These are phyloP conservation scores for Myioborus melanocephalus DNA, from an alignment of 2,797 vertebrate species.

Conservation along the genomic window DNA sequence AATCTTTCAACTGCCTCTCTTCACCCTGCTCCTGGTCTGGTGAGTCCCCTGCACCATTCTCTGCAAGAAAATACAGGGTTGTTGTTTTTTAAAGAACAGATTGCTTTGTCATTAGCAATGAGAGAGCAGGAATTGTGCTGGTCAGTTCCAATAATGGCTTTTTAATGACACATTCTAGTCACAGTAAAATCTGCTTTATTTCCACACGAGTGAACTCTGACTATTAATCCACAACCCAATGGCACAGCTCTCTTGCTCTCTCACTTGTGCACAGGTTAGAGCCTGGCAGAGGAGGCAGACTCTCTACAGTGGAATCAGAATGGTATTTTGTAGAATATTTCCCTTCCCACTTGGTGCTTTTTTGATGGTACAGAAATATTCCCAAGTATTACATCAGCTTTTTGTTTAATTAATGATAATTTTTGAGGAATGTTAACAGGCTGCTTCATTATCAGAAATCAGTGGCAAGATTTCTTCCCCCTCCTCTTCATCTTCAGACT, in stretches of 20 bases:
- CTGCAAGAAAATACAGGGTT: neutral
- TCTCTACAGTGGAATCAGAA: neutral
- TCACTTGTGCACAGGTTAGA: neutral
- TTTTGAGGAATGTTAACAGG: conserved; percentile 27
- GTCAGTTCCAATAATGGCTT: conserved; percentile 52
- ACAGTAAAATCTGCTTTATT: conserved; percentile 48
- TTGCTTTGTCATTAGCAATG: conserved; percentile 65
- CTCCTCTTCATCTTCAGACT: conserved; percentile 31
- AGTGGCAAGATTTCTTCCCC: neutral
- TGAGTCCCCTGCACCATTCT: conserved; percentile 10
- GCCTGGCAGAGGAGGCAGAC: neutral
- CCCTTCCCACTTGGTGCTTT: neutral
- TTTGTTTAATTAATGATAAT: conserved; percentile 43
- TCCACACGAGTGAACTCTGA: conserved; percentile 51
- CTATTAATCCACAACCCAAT: conserved; percentile 31
- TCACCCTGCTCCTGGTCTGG: neutral
- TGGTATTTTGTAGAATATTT: neutral
- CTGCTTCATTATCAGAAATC: conserved; percentile 22
- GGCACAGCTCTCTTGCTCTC: neutral
- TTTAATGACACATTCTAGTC: conserved; percentile 63
- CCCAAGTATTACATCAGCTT: neutral
- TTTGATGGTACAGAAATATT: conserved; percentile 8
- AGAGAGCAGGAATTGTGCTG: conserved; percentile 21
- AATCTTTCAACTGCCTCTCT: conserved; percentile 70
- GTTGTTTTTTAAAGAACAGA: conserved; percentile 52